Evolutionary conservation across 2,797 vertebrate genomes (phyloP).

Genomic region (Aplochiton taeniatus): DNA sequence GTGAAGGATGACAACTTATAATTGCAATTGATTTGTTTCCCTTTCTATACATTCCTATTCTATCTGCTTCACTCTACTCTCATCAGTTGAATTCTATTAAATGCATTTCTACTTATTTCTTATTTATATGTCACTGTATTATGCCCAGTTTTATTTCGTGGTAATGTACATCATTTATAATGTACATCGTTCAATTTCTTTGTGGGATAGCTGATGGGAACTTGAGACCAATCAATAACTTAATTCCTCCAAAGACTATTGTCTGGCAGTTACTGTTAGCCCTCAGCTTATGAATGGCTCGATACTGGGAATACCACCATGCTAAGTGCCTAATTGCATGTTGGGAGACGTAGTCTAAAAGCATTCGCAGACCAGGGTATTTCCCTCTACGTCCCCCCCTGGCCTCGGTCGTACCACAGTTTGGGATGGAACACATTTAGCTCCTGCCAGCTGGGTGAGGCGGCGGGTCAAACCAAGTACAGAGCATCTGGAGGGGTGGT

Average conservation of each 20-base stretch:
- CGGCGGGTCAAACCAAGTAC: constrained; percentile 13
- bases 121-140: too few relatives aligned
- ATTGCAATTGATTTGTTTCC: too few relatives aligned
- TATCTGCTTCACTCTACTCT: too few relatives aligned
- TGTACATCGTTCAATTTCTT: too few relatives aligned
- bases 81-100: too few relatives aligned
- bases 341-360: constrained; percentile 35
- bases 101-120: too few relatives aligned
- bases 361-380: constrained; percentile 32
- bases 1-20: too few relatives aligned
- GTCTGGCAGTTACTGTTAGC: constrained; percentile 26
- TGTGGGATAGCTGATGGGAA: constrained; percentile 18
- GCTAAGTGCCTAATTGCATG: constrained; percentile 54
- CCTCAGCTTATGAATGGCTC: constrained; percentile 12
- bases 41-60: too few relatives aligned
- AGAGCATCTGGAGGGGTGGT: constrained; percentile 14
- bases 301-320: constrained; percentile 36
- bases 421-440: constrained; percentile 37
- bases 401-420: constrained; percentile 35
- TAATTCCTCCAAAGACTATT: constrained; percentile 39
- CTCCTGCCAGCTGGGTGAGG: constrained; percentile 35
- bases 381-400: constrained; percentile 13
- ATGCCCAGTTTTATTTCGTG: too few relatives aligned
- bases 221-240: constrained; percentile 45
- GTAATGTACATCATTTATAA: too few relatives aligned